Evolutionary conservation across 2,888 invertebrate species (phyloP).

Genomic region (Caenorhabditis auriculariae): DNA sequence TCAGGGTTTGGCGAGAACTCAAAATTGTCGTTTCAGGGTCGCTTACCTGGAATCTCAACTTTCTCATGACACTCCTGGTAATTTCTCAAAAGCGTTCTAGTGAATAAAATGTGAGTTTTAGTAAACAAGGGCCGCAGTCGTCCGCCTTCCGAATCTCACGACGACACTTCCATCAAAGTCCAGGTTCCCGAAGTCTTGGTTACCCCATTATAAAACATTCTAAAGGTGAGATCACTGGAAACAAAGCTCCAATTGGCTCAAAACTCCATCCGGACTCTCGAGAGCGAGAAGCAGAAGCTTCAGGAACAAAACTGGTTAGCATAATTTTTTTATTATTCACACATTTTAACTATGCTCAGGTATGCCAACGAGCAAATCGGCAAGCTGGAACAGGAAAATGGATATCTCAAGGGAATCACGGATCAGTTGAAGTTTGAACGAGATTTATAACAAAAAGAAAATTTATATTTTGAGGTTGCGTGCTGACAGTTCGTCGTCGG

Average conservation of each 20-base stretch:
- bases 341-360: conserved; percentile 3
- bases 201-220: no score
- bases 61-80: not conserved
- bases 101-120: not conserved
- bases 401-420: conserved; percentile 34
- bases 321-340: not conserved
- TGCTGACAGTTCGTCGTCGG: conserved; percentile 21
- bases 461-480: conserved; percentile 18
- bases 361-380: conserved; percentile 29
- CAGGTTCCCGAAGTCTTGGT: no score
- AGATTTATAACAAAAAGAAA: not conserved
- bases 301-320: conserved; percentile 39
- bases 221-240: conserved; percentile 28
- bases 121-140: conserved; percentile 9
- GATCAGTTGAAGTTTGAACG: conserved; percentile 35
- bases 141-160: conserved; percentile 15
- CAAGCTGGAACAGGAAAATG: conserved; percentile 40
- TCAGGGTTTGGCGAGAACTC: not conserved
- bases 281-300: conserved; percentile 35
- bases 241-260: conserved; percentile 30
- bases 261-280: conserved; percentile 20
- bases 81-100: not conserved
- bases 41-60: not conserved
- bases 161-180: no score
- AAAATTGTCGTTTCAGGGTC: no score